phyloP scores from a whole-genome alignment of 64 coral and sea anemone genomes.

The Pocillopora verrucosa region DNA sequence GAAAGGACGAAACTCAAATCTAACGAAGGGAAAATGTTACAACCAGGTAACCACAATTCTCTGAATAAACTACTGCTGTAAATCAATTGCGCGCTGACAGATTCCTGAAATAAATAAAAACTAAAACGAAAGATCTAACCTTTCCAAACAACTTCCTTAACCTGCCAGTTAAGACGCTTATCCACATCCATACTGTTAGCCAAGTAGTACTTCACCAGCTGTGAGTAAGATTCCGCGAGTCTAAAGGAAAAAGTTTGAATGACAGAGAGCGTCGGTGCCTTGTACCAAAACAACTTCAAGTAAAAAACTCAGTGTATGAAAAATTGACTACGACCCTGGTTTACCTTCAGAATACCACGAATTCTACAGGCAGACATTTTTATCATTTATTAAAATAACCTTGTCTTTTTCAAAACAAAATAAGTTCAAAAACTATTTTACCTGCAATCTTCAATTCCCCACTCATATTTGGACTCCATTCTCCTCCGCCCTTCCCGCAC shows the following conservation, averaged over 20 bases:
- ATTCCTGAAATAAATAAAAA: neutral
- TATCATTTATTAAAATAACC: neutral
- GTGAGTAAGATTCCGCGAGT: slow-evolving; percentile 55
- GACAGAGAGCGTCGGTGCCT: no score
- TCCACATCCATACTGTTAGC: slow-evolving; percentile 40
- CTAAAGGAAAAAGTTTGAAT: slow-evolving; percentile 4
- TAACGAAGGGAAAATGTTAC: no score
- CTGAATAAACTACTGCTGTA: neutral
- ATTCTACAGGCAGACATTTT: neutral
- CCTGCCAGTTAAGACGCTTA: slow-evolving; percentile 81
- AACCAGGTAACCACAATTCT: no score
- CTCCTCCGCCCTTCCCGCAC: slow-evolving; percentile 2
- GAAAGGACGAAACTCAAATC: no score
- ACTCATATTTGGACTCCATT: slow-evolving; percentile 18
- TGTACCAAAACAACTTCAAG: no score
- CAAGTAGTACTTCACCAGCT: slow-evolving; percentile 61
- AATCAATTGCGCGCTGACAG: neutral
- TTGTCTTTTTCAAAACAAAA: no score
- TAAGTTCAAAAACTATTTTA: neutral
- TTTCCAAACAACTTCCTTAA: slow-evolving; percentile 57
- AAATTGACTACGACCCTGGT: no score
- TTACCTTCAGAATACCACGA: neutral
- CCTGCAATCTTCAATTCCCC: neutral
- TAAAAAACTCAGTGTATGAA: no score
- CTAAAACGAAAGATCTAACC: neutral